phyloP scores from a whole-genome alignment of 2,888 invertebrate genomes.

The Coleophora deauratella region DNA sequence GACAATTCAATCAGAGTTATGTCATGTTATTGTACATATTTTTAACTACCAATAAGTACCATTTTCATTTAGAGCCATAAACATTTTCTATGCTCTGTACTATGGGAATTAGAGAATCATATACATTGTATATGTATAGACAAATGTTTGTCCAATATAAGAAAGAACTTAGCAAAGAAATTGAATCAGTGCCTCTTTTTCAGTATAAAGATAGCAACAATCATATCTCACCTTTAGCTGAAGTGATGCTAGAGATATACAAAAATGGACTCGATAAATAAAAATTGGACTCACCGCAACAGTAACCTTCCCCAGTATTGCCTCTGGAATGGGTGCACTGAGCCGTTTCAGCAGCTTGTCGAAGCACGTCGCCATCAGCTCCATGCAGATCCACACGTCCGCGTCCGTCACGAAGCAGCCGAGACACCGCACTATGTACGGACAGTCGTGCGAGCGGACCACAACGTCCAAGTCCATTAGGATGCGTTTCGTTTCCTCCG shows the following conservation, averaged over 20 bases:
- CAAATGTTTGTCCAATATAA: no score
- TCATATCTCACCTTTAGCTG: no score
- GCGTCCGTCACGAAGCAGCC: constrained; percentile 98
- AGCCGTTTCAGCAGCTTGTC: constrained; percentile 94
- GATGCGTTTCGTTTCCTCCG: constrained; percentile 97
- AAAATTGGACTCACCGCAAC: constrained; percentile 87
- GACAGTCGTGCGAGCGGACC: constrained; percentile 96
- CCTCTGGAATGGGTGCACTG: constrained; percentile 94
- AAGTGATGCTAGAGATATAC: no score
- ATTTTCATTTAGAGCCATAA: no score
- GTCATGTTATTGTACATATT: background rate
- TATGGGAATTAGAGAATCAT: no score
- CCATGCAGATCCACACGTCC: constrained; percentile 99
- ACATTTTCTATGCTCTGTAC: no score
- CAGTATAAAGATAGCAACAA: no score
- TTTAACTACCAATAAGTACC: no score
- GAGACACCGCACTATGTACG: constrained; percentile 96
- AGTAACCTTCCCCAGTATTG: constrained; percentile 96
- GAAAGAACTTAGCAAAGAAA: no score
- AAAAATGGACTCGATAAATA: constrained; percentile 98
- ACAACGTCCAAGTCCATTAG: constrained; percentile 99
- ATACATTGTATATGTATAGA: no score
- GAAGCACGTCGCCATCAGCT: constrained; percentile 98
- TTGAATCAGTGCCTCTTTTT: no score
- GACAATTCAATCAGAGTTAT: background rate